phyloP scores from a whole-genome alignment of 2,888 invertebrate species.

The Apamea epomidion region DNA sequence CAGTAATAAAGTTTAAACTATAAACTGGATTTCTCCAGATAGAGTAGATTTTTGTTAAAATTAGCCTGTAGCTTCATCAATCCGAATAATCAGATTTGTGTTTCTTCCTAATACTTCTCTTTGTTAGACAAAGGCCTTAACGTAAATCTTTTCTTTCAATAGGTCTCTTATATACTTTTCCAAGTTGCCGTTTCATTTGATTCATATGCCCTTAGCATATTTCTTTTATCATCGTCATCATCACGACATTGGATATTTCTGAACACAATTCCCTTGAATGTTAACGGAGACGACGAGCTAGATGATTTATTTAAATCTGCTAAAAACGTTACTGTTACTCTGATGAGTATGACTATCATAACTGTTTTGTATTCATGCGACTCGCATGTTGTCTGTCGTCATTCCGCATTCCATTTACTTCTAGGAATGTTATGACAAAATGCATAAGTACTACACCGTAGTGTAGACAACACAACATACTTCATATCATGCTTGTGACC shows the following conservation, averaged over 20 bases:
- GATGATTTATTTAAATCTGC: slow-evolving; percentile 55
- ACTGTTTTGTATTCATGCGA: slow-evolving; percentile 83
- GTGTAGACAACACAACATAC: neutral
- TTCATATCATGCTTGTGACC: slow-evolving; percentile 12
- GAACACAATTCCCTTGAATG: slow-evolving; percentile 14
- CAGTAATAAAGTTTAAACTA: slow-evolving; percentile 24
- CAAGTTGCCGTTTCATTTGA: neutral
- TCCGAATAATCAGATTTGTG: neutral
- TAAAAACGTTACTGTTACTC: slow-evolving; percentile 64
- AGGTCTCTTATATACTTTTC: neutral
- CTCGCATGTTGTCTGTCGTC: slow-evolving; percentile 79
- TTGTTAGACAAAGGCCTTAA: neutral
- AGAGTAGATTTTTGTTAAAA: slow-evolving; percentile 1
- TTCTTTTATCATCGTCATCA: neutral
- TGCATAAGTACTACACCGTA: slow-evolving; percentile 56
- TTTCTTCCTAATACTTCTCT: neutral
- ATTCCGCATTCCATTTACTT: slow-evolving; percentile 85
- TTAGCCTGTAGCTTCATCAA: neutral
- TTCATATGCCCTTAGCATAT: neutral
- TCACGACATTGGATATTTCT: slow-evolving; percentile 12
- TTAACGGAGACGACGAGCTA: slow-evolving; percentile 14
- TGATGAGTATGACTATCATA: slow-evolving; percentile 72
- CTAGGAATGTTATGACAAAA: slow-evolving; percentile 79
- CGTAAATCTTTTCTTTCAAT: neutral
- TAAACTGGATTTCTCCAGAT: slow-evolving; percentile 3